Evolutionary conservation across 2,113 vertebrate genomes (phyloP).

Genomic region (Plecotus auritus): DNA sequence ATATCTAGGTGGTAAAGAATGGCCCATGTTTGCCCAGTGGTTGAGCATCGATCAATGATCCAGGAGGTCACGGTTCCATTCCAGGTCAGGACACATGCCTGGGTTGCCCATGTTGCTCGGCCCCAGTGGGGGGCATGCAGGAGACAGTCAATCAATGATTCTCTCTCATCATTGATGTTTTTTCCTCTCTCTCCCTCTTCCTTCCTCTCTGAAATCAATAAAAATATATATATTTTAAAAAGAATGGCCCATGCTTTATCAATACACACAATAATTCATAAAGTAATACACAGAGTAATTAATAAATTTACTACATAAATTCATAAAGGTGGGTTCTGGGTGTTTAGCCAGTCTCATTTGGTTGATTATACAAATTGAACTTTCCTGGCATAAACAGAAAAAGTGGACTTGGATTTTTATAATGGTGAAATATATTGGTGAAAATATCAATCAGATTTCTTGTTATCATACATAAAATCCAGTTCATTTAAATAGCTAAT

Average conservation of each 20-base stretch:
- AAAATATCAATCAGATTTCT: background rate
- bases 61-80: too few species aligned
- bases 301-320: background rate
- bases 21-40: too few species aligned
- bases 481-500: background rate
- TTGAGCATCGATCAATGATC: too few species aligned
- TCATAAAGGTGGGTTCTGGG: background rate
- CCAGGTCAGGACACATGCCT: too few species aligned
- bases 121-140: too few species aligned
- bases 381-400: background rate
- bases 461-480: background rate
- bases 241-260: background rate
- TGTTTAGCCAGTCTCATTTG: background rate
- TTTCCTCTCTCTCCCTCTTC: too few species aligned
- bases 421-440: background rate
- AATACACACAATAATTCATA: background rate
- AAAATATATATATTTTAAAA: too few species aligned
- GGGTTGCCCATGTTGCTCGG: too few species aligned
- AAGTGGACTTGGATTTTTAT: background rate
- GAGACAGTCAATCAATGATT: too few species aligned
- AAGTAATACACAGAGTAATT: background rate
- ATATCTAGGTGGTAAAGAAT: background rate
- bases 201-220: too few species aligned
- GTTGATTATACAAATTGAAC: background rate
- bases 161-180: too few species aligned